phyloP scores from a whole-genome alignment of 2,113 vertebrate species.

The Pseudonaja textilis region DNA sequence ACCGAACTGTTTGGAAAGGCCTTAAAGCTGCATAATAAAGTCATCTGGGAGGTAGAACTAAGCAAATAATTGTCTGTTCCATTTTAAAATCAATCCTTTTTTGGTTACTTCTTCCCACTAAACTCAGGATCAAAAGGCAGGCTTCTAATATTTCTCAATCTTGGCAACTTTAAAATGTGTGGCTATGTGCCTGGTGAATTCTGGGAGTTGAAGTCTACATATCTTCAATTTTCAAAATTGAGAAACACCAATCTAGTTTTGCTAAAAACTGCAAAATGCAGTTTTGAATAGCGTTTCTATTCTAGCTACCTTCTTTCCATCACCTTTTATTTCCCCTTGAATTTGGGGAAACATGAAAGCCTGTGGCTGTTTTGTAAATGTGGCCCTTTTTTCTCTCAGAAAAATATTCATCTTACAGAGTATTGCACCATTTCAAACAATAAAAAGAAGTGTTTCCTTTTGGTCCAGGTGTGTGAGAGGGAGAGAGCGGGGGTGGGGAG shows the following conservation, averaged over 20 bases:
- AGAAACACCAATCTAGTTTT: neutral
- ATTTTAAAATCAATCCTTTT: neutral
- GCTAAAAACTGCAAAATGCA: neutral
- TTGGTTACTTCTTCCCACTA: neutral
- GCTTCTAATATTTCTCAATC: neutral
- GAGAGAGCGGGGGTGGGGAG: rapidly evolving
- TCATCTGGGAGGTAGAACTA: neutral
- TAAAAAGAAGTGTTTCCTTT: neutral
- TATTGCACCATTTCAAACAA: neutral
- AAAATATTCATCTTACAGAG: neutral
- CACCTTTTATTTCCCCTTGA: neutral
- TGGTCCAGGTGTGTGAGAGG: neutral
- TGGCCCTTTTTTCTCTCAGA: neutral
- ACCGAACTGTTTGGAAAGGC: neutral
- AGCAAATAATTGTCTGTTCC: neutral
- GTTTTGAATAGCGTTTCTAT: neutral
- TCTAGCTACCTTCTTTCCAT: neutral
- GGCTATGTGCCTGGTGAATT: neutral
- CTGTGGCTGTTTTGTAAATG: neutral
- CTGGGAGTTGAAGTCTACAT: neutral
- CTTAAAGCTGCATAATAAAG: neutral
- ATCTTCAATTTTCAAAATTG: neutral
- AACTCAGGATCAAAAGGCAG: neutral
- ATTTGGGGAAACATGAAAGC: neutral
- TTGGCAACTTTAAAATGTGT: neutral